These are phyloP conservation scores for Liodrosophila aerea DNA, from an alignment of 2,888 invertebrate species.

Conservation along the genomic window DNA sequence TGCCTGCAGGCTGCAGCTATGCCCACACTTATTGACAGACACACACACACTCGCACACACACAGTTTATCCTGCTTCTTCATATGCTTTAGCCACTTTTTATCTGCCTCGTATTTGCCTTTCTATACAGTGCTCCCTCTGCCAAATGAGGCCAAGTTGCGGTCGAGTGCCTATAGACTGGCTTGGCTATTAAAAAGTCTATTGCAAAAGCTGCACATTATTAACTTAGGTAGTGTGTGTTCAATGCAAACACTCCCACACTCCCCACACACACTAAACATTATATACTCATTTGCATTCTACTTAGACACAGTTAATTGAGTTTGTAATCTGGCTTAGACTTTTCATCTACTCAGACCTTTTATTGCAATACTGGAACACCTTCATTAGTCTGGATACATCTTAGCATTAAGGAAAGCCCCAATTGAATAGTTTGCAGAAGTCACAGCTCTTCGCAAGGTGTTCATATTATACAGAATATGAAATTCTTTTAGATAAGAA, in stretches of 20 bases:
- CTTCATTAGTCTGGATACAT: too few species aligned
- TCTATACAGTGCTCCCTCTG: slow-evolving; percentile 40
- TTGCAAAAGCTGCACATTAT: slow-evolving; percentile 68
- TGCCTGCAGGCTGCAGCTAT: not conserved
- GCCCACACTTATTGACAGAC: too few species aligned
- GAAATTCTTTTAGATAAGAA: too few species aligned
- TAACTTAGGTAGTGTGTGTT: slow-evolving; percentile 48
- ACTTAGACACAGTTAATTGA: too few species aligned
- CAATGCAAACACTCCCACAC: slow-evolving; percentile 18
- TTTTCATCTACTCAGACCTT: too few species aligned
- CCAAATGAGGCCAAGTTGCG: slow-evolving; percentile 69
- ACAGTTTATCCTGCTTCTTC: slow-evolving; percentile 22
- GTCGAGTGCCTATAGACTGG: slow-evolving; percentile 37
- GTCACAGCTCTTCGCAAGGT: too few species aligned
- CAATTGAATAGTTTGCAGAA: too few species aligned
- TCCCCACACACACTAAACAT: slow-evolving; percentile 8
- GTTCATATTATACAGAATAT: too few species aligned
- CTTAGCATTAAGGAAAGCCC: too few species aligned
- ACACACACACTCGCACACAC: too few species aligned
- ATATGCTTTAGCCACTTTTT: slow-evolving; percentile 13
- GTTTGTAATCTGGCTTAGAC: slow-evolving; percentile 7
- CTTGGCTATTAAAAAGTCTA: slow-evolving; percentile 39
- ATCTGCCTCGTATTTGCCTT: not conserved
- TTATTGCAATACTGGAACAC: too few species aligned
- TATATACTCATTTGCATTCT: too few species aligned